Evolutionary conservation across 1,140 invertebrate genomes (phyloP), one percentile per base, ranked within the genome.

Genomic region (Aphaenogaster floridana): DNA sequence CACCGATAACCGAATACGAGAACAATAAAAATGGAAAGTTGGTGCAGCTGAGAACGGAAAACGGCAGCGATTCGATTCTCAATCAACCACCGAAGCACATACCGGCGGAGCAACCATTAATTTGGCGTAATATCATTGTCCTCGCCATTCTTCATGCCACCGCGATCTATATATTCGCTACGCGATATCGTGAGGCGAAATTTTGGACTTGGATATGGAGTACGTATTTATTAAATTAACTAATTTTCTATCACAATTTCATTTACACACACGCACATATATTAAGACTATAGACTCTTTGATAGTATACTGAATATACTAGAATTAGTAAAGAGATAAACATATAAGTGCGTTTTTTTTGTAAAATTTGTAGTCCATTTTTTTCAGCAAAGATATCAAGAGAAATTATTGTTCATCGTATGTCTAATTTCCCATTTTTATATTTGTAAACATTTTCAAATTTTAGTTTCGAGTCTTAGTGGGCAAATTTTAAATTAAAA

Each of bases 171-270:
- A n/a, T 89, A 7, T 93, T 95, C 11, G 68, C 50, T 13, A 90
- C 54, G 1, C 76, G 72, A 34, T 92, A 87, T 79, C 68, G 71
- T 0, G 88, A 94, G 9, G 93, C 91, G 1, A 93, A 92, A 84
- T 86, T 95, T 6, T 92, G 89, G 91, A 94, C 94, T 0, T 95
- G 94, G 95, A 89, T 95, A 61, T 95, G 91, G 59, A 89, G 94
- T 95, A 86, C 91, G 94, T 94, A 88, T 77, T 57, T 5, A 78
- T 69, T 39, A 63, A 54, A 48, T 45, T 21, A 50, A 79, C 45
- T 71, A 50, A 8, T 61, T 59, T 17, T 48, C 21, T 2, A n/a
- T 59, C 1, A 45, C 7, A 72, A 71, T 69, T 57, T 39, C 8
- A 28, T 57, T 50, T 68, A 21, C 34, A 39, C 52, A 34, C 1